Evolutionary conservation across 1,140 invertebrate genomes (phyloP), one percentile per base, ranked within the genome.

Genomic region (Drosophila sturtevanti): DNA sequence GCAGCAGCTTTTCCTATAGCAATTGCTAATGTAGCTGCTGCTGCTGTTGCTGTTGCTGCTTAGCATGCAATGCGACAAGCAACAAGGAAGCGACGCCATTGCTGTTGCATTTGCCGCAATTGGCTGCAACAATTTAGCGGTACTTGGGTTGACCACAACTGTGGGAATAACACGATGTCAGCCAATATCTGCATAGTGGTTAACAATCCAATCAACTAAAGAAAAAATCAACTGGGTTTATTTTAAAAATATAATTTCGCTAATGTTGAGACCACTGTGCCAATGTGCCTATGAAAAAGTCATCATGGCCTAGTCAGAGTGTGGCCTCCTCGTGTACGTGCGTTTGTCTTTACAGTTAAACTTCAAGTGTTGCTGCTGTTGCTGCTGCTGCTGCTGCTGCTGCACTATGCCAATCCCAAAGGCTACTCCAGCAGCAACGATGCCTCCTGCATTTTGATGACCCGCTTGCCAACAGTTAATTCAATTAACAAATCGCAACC

Each of bases 401-500:
- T 76, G 73, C 77, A 77, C 69, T 68, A 62, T 60, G 31, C 16
- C 18, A 35, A 14, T 31, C 58, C 68, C 68, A 10, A 44, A 35
- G 44, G 35, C 73, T 37, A 54, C 55, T 37, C 59, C 73, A 38
- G 4, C 9, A 44, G 44, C 14, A 52, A 63, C 38, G 61, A 37
- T 18, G 65, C 65, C 69, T 61, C 72, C 69, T 87, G 82, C 84
- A 87, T 87, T 89, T 84, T 89, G 79, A 87, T 87, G 82, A 79
- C 82, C 78, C 78, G 65, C 74, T 75, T 69, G 21, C 63, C 59
- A 54, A 84, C 79, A 84, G 89, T 87, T 89, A 87, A 87, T 87
- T 87, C 72, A 87, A 89, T 87, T 87, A 89, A 89, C 79, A 89
- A 89, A 89, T 89, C 80, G 84, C 84, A 63, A 87, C 56, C 60